Conservation (phyloP, 2,113 vertebrate genomes). For the Tympanuchus pallidicinctus region DNA sequence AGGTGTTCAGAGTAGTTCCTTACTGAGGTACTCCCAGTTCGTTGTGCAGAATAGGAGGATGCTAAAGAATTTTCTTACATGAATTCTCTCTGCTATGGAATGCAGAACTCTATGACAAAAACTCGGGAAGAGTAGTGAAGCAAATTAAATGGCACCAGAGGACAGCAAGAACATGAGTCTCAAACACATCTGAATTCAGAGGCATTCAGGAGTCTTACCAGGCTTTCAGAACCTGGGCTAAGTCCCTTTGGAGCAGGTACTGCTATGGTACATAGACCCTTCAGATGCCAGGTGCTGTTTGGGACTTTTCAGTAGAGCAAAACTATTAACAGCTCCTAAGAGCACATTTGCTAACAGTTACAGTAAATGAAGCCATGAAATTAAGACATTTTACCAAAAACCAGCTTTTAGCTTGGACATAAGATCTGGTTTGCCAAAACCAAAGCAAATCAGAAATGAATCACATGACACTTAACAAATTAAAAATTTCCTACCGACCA, state of each 20-base stretch:
- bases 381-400: background rate
- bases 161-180: background rate
- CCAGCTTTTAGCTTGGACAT: background rate
- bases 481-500: background rate
- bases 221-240: background rate
- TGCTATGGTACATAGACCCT: background rate
- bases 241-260: background rate
- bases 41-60: background rate
- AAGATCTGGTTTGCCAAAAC: background rate
- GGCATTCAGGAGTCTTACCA: background rate
- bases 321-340: background rate
- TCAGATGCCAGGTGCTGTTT: background rate
- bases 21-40: background rate
- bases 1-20: background rate
- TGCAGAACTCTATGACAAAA: background rate
- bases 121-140: background rate
- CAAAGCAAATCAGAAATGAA: background rate
- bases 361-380: background rate
- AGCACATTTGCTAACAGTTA: background rate
- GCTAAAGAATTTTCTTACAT: background rate
- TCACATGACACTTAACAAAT: background rate
- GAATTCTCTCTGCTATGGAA: background rate
- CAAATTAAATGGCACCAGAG: background rate
- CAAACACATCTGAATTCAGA: background rate
- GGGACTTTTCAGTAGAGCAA: background rate